Evolutionary conservation across 2,797 vertebrate genomes (phyloP).

Genomic region (Sciaenops ocellatus): DNA sequence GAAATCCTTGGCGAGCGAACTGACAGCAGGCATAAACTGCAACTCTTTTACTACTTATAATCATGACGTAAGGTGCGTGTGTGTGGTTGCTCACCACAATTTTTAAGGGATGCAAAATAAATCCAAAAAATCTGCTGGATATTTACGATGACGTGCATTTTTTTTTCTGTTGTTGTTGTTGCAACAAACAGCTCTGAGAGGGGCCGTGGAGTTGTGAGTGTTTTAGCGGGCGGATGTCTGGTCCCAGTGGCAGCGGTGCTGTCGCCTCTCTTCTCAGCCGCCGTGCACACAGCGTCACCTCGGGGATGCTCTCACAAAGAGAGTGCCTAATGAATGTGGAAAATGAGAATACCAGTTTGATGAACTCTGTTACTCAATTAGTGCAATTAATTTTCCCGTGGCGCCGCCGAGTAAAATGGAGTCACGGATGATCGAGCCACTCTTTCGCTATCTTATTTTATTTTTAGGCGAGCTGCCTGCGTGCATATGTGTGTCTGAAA

Average conservation of each 20-base stretch:
- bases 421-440: slow-evolving; percentile 79
- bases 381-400: slow-evolving; percentile 94
- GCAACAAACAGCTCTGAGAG: slow-evolving; percentile 13
- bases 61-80: not conserved
- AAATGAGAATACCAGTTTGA: slow-evolving; percentile 91
- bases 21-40: slow-evolving; percentile 44
- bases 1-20: slow-evolving; percentile 42
- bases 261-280: slow-evolving; percentile 55
- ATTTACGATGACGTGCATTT: slow-evolving; percentile 32
- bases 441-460: slow-evolving; percentile 75
- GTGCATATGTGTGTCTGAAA: slow-evolving; percentile 3
- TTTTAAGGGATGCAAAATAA: not conserved
- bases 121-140: not conserved
- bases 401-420: slow-evolving; percentile 88
- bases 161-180: not conserved
- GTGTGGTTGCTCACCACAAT: not conserved
- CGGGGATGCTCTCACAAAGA: slow-evolving; percentile 76
- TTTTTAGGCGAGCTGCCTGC: slow-evolving; percentile 67
- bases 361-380: slow-evolving; percentile 93
- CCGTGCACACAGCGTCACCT: slow-evolving; percentile 66
- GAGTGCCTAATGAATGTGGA: slow-evolving; percentile 88
- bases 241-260: slow-evolving; percentile 42
- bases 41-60: not conserved
- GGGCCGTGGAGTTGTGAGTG: slow-evolving; percentile 1
- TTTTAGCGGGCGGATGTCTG: slow-evolving; percentile 17